Evolutionary conservation across 2,113 vertebrate genomes (phyloP).

Genomic region (Xyliphius kryptos): DNA sequence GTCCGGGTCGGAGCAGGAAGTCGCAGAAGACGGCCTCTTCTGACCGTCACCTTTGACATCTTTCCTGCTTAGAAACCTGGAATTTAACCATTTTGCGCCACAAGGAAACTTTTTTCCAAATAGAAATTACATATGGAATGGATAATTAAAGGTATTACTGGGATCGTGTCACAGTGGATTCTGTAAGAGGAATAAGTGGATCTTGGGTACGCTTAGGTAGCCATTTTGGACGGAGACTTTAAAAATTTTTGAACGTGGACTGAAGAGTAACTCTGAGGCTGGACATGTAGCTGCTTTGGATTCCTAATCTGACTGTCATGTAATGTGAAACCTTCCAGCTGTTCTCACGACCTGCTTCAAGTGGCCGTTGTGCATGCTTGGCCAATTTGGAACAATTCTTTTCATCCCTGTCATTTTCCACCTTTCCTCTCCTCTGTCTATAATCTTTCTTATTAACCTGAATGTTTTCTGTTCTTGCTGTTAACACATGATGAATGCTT

Average conservation of each 20-base stretch:
- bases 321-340: constrained; percentile 8
- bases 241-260: constrained; percentile 2
- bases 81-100: constrained; percentile 34
- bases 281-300: constrained; percentile 26
- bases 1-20: constrained; percentile 51
- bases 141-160: too few species aligned
- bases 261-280: constrained; percentile 22
- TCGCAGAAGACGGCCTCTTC: constrained; percentile 40
- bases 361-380: background rate
- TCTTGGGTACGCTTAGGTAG: constrained; percentile 34
- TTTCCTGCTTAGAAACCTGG: constrained; percentile 51
- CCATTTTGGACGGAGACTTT: constrained; percentile 24
- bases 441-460: constrained; percentile 22
- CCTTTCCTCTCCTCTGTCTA: constrained; percentile 15
- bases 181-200: constrained; percentile 22
- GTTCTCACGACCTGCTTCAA: constrained; percentile 1
- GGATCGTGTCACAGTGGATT: too few species aligned
- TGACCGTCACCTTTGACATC: constrained; percentile 40
- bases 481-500: constrained; percentile 36
- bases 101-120: too few species aligned
- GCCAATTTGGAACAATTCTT: constrained; percentile 5
- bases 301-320: constrained; percentile 16
- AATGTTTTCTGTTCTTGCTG: constrained; percentile 31
- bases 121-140: too few species aligned
- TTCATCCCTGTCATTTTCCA: constrained; percentile 18